Evolutionary conservation across 2,113 vertebrate genomes (phyloP).

Genomic region (Mungos mungo): DNA sequence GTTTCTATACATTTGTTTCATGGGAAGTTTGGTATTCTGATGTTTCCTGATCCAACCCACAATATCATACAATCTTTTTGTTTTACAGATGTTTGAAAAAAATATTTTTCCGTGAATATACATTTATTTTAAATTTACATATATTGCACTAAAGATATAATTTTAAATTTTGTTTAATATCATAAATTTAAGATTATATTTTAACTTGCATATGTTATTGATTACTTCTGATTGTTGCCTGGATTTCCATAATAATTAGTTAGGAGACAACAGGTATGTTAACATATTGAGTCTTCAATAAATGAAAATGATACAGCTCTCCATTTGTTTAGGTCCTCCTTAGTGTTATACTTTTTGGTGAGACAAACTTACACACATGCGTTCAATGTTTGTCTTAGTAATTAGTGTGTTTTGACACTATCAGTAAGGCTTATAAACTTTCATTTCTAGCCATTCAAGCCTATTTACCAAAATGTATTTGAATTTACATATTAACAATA

Average conservation of each 20-base stretch:
- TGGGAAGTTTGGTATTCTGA: not conserved
- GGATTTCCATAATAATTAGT: not conserved
- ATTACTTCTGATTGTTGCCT: not conserved
- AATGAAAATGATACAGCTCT: not conserved
- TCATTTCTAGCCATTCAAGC: not conserved
- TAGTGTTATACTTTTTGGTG: not conserved
- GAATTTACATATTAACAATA: not conserved
- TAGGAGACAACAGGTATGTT: not conserved
- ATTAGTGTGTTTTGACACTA: not conserved
- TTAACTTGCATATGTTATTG: not conserved
- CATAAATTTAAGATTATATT: not conserved
- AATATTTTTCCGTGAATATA: not conserved
- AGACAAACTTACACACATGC: not conserved
- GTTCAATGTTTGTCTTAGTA: not conserved
- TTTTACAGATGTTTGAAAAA: not conserved
- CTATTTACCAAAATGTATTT: not conserved
- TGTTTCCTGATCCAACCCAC: not conserved
- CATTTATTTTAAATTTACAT: not conserved
- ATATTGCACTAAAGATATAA: not conserved
- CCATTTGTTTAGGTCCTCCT: not conserved
- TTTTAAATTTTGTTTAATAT: not conserved
- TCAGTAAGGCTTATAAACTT: not conserved
- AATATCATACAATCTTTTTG: not conserved
- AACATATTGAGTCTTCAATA: not conserved
- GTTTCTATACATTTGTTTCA: not conserved